phyloP scores from a whole-genome alignment of 2,113 vertebrate genomes.

The Ciconia stormi region DNA sequence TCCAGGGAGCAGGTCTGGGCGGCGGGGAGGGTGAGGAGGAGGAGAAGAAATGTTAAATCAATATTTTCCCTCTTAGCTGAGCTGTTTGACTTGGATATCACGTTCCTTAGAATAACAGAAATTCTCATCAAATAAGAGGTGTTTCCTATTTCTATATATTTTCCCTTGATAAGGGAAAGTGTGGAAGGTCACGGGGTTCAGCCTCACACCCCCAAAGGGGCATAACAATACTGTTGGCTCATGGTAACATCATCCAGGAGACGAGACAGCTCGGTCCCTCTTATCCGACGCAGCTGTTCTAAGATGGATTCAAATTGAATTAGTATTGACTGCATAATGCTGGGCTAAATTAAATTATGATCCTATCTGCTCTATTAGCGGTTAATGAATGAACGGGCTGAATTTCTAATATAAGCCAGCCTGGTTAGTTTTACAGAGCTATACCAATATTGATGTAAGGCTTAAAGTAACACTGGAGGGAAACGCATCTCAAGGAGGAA shows the following conservation, averaged over 20 bases:
- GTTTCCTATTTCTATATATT: conserved; percentile 50
- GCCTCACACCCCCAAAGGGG: conserved; percentile 21
- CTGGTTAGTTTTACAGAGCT: conserved; percentile 48
- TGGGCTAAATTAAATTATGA: conserved; percentile 64
- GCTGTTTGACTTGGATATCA: conserved; percentile 46
- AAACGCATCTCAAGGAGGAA: conserved; percentile 33
- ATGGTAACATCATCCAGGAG: conserved; percentile 47
- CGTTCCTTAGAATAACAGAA: conserved; percentile 46
- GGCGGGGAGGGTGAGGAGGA: background rate
- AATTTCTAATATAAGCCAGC: conserved; percentile 54
- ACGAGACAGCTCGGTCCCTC: conserved; percentile 30
- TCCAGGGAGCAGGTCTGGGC: background rate
- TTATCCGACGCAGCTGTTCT: conserved; percentile 59
- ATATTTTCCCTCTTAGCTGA: conserved; percentile 49
- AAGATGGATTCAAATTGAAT: conserved; percentile 61
- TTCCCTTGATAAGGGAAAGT: conserved; percentile 30
- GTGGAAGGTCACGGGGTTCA: conserved; percentile 31
- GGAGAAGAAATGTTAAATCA: conserved; percentile 39
- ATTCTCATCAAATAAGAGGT: conserved; percentile 15
- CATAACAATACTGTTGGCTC: conserved; percentile 54
- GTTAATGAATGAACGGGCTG: conserved; percentile 48
- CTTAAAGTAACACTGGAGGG: background rate
- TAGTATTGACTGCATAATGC: conserved; percentile 58
- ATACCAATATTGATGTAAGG: conserved; percentile 18
- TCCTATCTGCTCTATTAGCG: conserved; percentile 57